Percentiles rank a stretch among this genome's conserved stretches.
Conservation (phyloP, 2,888 invertebrate species). For the Epistrophe grossulariae region DNA sequence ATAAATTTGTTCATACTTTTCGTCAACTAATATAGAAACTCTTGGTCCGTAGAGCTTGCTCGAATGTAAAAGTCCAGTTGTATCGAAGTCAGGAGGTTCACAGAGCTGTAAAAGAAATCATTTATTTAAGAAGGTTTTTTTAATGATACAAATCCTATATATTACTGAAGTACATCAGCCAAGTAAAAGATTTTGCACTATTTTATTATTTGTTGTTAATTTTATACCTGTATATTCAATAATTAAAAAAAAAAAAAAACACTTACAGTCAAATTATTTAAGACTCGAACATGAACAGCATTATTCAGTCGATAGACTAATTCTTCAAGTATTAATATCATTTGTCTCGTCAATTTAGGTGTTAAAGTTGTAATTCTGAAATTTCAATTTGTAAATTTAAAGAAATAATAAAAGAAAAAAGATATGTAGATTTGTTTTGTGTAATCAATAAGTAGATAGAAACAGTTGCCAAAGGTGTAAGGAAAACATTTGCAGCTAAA, state of each 20-base stretch:
- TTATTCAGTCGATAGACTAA: slow-evolving; percentile 86
- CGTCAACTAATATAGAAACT: slow-evolving; percentile 82
- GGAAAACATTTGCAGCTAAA: slow-evolving; percentile 75
- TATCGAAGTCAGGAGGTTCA: slow-evolving; percentile 82
- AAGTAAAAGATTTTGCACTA: too few relatives aligned
- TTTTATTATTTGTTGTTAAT: neutral
- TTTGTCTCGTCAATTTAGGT: slow-evolving; percentile 81
- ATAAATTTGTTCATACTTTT: slow-evolving; percentile 79
- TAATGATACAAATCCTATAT: too few relatives aligned
- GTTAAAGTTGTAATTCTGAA: slow-evolving; percentile 81
- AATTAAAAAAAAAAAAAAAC: too few relatives aligned
- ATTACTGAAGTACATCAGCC: too few relatives aligned
- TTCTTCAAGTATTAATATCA: slow-evolving; percentile 86
- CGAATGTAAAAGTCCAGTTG: slow-evolving; percentile 82
- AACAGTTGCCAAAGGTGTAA: slow-evolving; percentile 38
- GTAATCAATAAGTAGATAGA: neutral
- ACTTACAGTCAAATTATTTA: slow-evolving; percentile 82
- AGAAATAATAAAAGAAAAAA: neutral
- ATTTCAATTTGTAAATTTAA: neutral
- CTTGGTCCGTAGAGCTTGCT: slow-evolving; percentile 81
- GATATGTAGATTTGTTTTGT: neutral
- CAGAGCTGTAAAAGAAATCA: slow-evolving; percentile 77
- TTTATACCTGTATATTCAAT: neutral
- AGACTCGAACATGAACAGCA: slow-evolving; percentile 80
- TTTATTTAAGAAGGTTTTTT: too few relatives aligned